phyloP scores from a whole-genome alignment of 37 sponge, comb jelly and placozoan species.

The Chondrosia reniformis region DNA sequence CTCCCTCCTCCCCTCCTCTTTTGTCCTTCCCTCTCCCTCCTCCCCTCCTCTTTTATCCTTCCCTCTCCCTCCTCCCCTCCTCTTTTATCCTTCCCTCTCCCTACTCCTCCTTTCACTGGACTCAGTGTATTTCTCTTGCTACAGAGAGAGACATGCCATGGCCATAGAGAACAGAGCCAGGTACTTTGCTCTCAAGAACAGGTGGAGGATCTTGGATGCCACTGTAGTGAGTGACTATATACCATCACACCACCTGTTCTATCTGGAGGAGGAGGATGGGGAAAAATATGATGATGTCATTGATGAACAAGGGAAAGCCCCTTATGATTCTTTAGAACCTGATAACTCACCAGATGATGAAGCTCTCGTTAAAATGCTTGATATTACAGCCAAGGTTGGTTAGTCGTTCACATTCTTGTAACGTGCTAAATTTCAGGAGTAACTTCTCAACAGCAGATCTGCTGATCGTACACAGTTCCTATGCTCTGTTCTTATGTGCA shows the following conservation, averaged over 20 bases:
- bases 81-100: background rate
- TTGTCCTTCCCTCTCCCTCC: too few species aligned
- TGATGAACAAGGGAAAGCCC: background rate
- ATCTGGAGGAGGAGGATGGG: conserved; percentile 35
- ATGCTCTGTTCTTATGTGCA: background rate
- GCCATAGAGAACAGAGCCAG: conserved; percentile 63
- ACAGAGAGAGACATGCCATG: conserved; percentile 67
- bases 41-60: too few species aligned
- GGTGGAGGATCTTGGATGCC: conserved; percentile 66
- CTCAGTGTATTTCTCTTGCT: conserved; percentile 26
- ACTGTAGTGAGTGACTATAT: conserved; percentile 29
- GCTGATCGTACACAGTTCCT: too few species aligned
- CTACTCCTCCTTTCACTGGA: background rate
- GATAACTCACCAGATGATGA: background rate
- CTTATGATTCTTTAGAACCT: too few species aligned
- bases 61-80: too few species aligned
- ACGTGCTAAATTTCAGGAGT: too few species aligned
- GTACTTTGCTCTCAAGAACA: conserved; percentile 48
- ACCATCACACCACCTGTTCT: conserved; percentile 6
- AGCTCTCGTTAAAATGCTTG: background rate
- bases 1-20: too few species aligned
- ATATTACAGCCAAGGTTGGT: background rate
- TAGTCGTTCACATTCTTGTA: too few species aligned
- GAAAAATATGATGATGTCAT: conserved; percentile 26
- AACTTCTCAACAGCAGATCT: too few species aligned